Evolutionary conservation across 1,140 invertebrate genomes (phyloP).

Genomic region (Drosophila kikkawai): DNA sequence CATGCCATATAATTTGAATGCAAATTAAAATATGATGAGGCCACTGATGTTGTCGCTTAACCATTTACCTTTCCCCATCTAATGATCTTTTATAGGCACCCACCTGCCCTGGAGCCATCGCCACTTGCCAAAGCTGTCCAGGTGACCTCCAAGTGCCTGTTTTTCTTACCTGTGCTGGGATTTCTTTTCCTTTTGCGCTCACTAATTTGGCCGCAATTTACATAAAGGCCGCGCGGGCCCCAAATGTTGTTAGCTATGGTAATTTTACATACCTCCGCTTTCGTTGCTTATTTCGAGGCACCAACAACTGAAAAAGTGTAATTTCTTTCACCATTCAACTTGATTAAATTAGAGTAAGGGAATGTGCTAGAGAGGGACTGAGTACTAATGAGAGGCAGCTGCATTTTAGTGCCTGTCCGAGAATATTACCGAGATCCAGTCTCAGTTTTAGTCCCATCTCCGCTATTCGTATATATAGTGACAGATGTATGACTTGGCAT

Average conservation of each 20-base stretch:
- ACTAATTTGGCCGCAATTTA: constrained; percentile 77
- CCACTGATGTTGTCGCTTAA: constrained; percentile 57
- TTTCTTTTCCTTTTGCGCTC: constrained; percentile 45
- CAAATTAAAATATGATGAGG: constrained; percentile 74
- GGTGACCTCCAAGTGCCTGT: constrained; percentile 29
- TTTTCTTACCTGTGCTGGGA: constrained; percentile 36
- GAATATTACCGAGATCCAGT: constrained; percentile 8
- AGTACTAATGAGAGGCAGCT: constrained; percentile 70
- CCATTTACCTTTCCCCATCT: constrained; percentile 57
- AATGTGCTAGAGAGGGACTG: constrained; percentile 8
- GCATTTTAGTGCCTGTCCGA: constrained; percentile 63
- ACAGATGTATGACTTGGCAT: constrained; percentile 66
- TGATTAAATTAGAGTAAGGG: constrained; percentile 65
- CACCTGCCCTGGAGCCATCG: constrained; percentile 38
- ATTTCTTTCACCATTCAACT: constrained; percentile 56
- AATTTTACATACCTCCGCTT: constrained; percentile 31
- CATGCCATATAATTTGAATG: constrained; percentile 72
- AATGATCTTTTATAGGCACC: constrained; percentile 67
- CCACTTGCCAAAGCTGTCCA: constrained; percentile 7
- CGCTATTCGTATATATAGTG: constrained; percentile 8
- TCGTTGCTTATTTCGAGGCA: constrained; percentile 29
- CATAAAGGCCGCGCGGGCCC: constrained; percentile 65
- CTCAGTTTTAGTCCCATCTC: not conserved
- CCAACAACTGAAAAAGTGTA: constrained; percentile 29
- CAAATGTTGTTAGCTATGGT: constrained; percentile 50